Base-by-base conservation (phyloP, 1,140 invertebrate genomes). In the Drosophila watanabei region DNA sequence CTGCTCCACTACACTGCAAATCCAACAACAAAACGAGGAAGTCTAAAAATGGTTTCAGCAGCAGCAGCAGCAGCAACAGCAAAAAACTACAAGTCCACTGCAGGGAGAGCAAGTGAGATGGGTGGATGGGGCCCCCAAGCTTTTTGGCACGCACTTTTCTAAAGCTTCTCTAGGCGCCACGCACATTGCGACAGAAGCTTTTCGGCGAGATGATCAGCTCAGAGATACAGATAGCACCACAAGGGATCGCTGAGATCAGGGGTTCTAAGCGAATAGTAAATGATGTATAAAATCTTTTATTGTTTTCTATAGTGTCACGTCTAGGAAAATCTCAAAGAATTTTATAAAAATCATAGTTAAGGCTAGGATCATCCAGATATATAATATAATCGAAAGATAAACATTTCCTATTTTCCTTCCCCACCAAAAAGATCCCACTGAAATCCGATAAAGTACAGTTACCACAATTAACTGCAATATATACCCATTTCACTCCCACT, bases 1-100 rank as follows among this genome's bases (percentile, higher is more conserved):
- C 33, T 56, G 54, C 54, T 57, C 35, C 54, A 57, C 54, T 24
- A 57, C 64, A 90, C 75, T 89, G 85, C 85, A 89, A 86, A 90
- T 84, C 68, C 56, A 77, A 54, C 80, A 82, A 75, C 64, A 83
- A 71, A 54, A 82, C 14, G 37, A 78, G 58, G 51, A 82, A 89
- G 89, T 86, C 86, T 90, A 89, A 89, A 89, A 89, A 85, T 85
- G 85, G 79, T 66, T 79, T 52, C 69, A 64, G 60, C 59, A 18
- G 39, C 24, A 48, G 60, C 58, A 49, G 45, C 58, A 62, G 37
- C 20, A 49, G 20, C 51, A 48, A 30, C 43, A 71, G 59, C 66
- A 75, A 52, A 54, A 70, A 75, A 72, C 32, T 39, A 35, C 24
- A 39, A 71, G 39, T 69, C 51, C 14, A 64, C 11, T 61, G 65